Base-by-base conservation (phyloP, 2,888 invertebrate genomes). In the Spodoptera exigua region DNA sequence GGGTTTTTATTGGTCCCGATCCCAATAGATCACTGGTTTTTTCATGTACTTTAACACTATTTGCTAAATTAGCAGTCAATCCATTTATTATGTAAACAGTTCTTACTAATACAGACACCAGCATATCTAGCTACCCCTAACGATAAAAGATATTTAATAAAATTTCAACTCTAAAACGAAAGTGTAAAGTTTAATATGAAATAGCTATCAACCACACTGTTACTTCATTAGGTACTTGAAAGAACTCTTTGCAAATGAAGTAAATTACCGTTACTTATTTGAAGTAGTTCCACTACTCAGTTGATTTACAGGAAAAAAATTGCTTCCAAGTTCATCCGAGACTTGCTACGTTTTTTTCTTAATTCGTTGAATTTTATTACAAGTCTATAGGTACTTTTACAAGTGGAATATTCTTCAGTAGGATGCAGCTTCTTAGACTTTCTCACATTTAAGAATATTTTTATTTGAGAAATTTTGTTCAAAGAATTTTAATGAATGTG, bases 201-300 rank as follows among this genome's bases (percentile, higher is more conserved):
- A 59, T 47, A 44, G 51, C 17, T 39, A 47, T 36, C 36, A 11
- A 67, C 13, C 9, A 14, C 16, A 17, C 16, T 13, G 11, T 36
- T 5, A 43, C 43, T 3, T 2, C 9, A 49, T 61, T 61, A n/a
- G n/a, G n/a, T n/a, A 27, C 2, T 35, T 45, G 44, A 32, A 1
- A 32, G 61, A 61, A 65, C 17, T 53, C n/a, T 34, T 49, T 16
- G 37, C 32, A 17, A n/a, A n/a, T n/a, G n/a, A n/a, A 17, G 9
- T 34, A 10, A 45, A 60, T 21, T 27, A 37, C 12, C 11, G 13
- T 27, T 18, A 13, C 11, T 45, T 21, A 16, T 65, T 36, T 18
- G 46, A 40, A 65, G 48, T 13, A 13, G 10, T 36, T 46, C 4
- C 40, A 27, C 32, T 10, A 16, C 35, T 32, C 14, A 9, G 21